These are phyloP conservation scores for Sebastes iracundus DNA, from an alignment of 2,797 vertebrate genomes.

Conservation along the genomic window DNA sequence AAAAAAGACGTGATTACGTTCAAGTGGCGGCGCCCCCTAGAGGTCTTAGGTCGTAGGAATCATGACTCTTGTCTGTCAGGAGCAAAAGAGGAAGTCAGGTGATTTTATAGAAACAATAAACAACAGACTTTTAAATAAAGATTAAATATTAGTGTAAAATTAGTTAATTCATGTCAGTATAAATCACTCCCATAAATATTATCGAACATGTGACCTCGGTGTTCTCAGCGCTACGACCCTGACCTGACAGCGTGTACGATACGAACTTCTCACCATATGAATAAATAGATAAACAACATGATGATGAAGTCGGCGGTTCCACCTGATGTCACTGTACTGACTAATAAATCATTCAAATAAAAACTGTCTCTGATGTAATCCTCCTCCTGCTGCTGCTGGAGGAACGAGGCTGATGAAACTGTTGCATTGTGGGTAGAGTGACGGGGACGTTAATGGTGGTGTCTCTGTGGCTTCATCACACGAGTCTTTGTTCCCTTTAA, in stretches of 20 bases:
- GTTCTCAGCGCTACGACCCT: too few relatives aligned
- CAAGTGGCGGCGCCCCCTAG: too few relatives aligned
- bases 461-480: neutral
- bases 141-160: too few relatives aligned
- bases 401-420: conserved; percentile 33
- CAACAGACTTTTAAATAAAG: too few relatives aligned
- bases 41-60: too few relatives aligned
- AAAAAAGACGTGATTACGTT: too few relatives aligned
- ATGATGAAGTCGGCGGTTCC: neutral
- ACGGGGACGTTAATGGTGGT: conserved; percentile 8
- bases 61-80: too few relatives aligned
- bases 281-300: neutral
- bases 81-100: too few relatives aligned
- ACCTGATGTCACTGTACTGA: neutral
- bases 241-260: neutral
- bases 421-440: conserved; percentile 43
- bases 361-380: conserved; percentile 1
- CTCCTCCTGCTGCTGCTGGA: neutral
- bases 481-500: conserved; percentile 6
- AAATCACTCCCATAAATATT: too few relatives aligned
- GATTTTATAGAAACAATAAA: too few relatives aligned
- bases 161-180: too few relatives aligned
- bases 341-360: neutral
- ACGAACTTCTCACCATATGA: neutral
- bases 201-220: too few relatives aligned